Percentiles rank a stretch among this genome's conserved stretches.
These are phyloP conservation scores for Trichoplusia ni DNA, from an alignment of 1,140 invertebrate species.

Conservation along the genomic window DNA sequence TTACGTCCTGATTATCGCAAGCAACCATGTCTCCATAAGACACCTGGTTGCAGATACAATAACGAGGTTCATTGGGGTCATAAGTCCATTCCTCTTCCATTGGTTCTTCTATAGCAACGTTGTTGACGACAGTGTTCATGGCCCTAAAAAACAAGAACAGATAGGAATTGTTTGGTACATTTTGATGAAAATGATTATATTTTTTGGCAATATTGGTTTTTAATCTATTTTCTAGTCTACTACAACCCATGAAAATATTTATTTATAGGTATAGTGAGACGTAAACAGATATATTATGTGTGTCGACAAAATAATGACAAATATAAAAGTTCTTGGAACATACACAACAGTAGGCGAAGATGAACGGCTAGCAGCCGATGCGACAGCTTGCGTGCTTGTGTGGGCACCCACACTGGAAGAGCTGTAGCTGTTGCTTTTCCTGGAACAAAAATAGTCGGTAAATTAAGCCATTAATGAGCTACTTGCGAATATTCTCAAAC, in stretches of 20 bases:
- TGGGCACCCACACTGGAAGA: constrained; percentile 48
- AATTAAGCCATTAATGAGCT: no score
- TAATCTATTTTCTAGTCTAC: no score
- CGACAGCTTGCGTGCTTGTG: constrained; percentile 44
- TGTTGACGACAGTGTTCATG: constrained; percentile 56
- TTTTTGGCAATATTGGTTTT: no score
- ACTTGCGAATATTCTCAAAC: no score
- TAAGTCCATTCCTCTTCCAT: constrained; percentile 89
- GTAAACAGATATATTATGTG: no score
- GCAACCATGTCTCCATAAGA: constrained; percentile 99
- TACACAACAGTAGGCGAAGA: constrained; percentile 69
- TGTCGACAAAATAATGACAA: background rate
- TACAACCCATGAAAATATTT: no score
- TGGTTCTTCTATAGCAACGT: constrained; percentile 72
- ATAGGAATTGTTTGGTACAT: background rate
- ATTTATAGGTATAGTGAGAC: no score
- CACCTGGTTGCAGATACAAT: constrained; percentile 98
- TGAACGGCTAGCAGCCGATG: constrained; percentile 59
- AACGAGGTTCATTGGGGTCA: constrained; percentile 96
- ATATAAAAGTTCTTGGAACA: constrained; percentile 22
- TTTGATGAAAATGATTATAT: no score
- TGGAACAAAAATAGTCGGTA: constrained; percentile 39
- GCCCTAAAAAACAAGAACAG: constrained; percentile 31
- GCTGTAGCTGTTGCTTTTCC: constrained; percentile 61
- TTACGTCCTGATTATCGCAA: constrained; percentile 98